Percentiles rank a stretch among this genome's conserved stretches.
Conservation (phyloP, 2,113 vertebrate genomes). For the Promerops cafer region DNA sequence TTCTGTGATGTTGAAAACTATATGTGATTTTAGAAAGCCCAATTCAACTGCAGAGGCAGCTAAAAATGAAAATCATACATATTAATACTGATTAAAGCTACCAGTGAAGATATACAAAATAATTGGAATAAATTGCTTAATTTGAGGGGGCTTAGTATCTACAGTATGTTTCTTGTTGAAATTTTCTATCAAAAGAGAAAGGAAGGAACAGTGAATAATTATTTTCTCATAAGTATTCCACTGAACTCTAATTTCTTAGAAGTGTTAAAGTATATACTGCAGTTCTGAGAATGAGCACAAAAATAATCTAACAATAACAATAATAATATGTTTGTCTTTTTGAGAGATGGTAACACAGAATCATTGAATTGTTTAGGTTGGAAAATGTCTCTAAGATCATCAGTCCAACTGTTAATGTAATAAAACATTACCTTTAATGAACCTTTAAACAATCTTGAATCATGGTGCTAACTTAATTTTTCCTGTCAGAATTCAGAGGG, state of each 20-base stretch:
- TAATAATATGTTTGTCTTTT: background rate
- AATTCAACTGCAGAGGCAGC: background rate
- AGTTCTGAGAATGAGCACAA: background rate
- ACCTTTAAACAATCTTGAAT: background rate
- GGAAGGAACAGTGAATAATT: background rate
- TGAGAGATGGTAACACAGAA: background rate
- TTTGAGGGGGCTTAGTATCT: background rate
- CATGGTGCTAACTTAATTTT: background rate
- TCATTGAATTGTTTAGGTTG: background rate
- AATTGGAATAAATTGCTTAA: background rate
- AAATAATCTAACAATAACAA: background rate
- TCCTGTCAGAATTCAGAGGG: background rate
- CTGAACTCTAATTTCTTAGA: background rate
- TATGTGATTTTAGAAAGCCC: background rate
- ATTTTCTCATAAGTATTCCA: background rate
- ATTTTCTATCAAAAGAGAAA: background rate
- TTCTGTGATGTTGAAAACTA: background rate
- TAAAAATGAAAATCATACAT: background rate
- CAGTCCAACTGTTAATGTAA: accelerated
- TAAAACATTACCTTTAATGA: background rate
- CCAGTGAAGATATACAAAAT: background rate
- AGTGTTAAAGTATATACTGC: background rate
- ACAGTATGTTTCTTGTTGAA: background rate
- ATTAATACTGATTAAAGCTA: background rate
- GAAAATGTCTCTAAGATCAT: background rate